Percentiles rank a stretch among this genome's conserved stretches.
phyloP scores from a whole-genome alignment of 2,888 invertebrate species.

The Dugesia japonica region DNA sequence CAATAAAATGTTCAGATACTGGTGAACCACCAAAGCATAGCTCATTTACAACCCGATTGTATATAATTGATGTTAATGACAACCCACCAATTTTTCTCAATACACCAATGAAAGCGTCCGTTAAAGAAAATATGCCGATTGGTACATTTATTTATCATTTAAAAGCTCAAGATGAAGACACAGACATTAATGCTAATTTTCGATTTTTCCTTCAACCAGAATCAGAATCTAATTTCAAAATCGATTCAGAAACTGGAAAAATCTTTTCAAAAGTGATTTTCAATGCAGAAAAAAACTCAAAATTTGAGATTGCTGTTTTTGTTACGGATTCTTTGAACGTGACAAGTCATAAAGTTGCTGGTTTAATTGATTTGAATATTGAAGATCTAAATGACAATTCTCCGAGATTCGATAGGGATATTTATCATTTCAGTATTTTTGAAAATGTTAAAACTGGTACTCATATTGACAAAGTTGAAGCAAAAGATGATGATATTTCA shows the following conservation, averaged over 20 bases:
- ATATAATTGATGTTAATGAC: constrained; percentile 34
- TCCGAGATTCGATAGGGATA: constrained; percentile 27
- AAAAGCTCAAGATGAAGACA: constrained; percentile 30
- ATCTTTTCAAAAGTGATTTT: constrained; percentile 22
- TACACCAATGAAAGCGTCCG: constrained; percentile 25
- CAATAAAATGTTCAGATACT: constrained; percentile 29
- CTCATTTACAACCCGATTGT: background rate
- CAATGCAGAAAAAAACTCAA: constrained; percentile 28
- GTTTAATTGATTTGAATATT: constrained; percentile 20
- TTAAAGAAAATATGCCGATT: constrained; percentile 29
- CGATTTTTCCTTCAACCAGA: constrained; percentile 27
- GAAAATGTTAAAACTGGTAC: constrained; percentile 26
- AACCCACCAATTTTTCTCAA: constrained; percentile 31
- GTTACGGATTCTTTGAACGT: constrained; percentile 13
- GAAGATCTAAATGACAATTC: constrained; percentile 33
- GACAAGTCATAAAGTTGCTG: background rate
- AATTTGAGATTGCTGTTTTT: constrained; percentile 26
- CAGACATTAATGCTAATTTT: constrained; percentile 26
- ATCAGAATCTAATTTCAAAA: constrained; percentile 27
- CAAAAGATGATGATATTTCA: constrained; percentile 30
- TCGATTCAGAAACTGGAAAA: constrained; percentile 31
- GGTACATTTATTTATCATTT: constrained; percentile 29
- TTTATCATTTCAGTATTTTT: constrained; percentile 30
- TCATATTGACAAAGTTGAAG: constrained; percentile 28
- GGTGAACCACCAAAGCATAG: constrained; percentile 24